These are phyloP conservation scores for Drosophila suzukii DNA, from an alignment of 1,140 invertebrate genomes.

Conservation along the genomic window DNA sequence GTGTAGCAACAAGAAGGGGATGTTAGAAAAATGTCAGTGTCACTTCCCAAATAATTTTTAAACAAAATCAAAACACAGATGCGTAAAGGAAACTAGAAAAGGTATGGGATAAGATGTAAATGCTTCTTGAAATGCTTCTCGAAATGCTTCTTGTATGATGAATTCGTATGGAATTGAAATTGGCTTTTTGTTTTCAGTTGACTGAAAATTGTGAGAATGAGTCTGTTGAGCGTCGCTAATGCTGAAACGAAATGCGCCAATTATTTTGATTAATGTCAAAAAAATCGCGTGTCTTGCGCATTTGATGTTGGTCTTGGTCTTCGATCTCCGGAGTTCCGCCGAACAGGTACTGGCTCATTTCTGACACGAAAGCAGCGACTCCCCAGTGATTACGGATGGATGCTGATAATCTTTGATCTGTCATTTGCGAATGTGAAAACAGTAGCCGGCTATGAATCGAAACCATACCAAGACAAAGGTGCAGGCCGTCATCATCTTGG, in stretches of 20 bases:
- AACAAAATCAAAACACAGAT: slow-evolving; percentile 62
- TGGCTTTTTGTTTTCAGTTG: slow-evolving; percentile 17
- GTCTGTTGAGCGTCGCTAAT: slow-evolving; percentile 73
- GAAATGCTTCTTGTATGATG: slow-evolving; percentile 53
- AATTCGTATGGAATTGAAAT: slow-evolving; percentile 72
- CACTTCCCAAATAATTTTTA: slow-evolving; percentile 79
- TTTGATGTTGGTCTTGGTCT: slow-evolving; percentile 65
- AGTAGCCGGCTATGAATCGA: slow-evolving; percentile 28
- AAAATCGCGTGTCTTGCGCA: slow-evolving; percentile 77
- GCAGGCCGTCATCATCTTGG: background rate
- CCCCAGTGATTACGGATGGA: slow-evolving; percentile 53
- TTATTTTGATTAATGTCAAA: slow-evolving; percentile 84
- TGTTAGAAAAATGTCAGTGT: slow-evolving; percentile 76
- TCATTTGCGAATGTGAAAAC: slow-evolving; percentile 66
- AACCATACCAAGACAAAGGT: background rate
- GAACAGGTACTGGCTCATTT: slow-evolving; percentile 40
- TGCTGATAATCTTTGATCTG: slow-evolving; percentile 72
- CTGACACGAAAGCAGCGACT: slow-evolving; percentile 60
- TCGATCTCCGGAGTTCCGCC: slow-evolving; percentile 19
- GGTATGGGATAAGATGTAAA: background rate
- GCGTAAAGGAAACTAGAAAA: slow-evolving; percentile 6
- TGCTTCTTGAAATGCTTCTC: slow-evolving; percentile 22
- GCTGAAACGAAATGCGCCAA: slow-evolving; percentile 76
- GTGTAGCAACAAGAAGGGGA: slow-evolving; percentile 53
- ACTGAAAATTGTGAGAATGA: slow-evolving; percentile 70